phyloP scores from a whole-genome alignment of 2,888 invertebrate genomes.

The Eulithis testata region DNA sequence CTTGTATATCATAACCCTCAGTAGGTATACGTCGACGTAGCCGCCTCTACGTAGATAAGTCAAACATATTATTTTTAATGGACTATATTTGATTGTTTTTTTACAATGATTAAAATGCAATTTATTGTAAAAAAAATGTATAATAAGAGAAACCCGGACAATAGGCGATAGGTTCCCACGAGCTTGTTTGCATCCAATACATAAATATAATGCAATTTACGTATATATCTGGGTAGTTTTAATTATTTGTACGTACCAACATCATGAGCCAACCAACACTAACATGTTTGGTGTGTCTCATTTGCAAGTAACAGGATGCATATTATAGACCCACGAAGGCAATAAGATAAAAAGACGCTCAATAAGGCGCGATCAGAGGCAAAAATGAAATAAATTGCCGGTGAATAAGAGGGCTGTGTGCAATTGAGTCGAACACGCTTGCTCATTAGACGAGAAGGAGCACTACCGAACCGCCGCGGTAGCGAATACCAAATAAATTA shows the following conservation, averaged over 20 bases:
- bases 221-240: conserved; percentile 55
- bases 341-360: conserved; percentile 83
- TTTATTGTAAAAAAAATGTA: background rate
- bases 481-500: conserved; percentile 45
- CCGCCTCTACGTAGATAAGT: conserved; percentile 42
- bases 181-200: conserved; percentile 46
- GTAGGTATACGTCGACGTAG: conserved; percentile 67
- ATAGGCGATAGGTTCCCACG: conserved; percentile 37
- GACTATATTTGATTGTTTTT: no score
- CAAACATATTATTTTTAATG: background rate
- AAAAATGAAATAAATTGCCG: conserved; percentile 85
- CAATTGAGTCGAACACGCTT: conserved; percentile 83
- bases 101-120: no score
- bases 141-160: background rate
- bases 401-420: conserved; percentile 82
- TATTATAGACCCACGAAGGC: conserved; percentile 83
- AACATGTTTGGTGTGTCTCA: conserved; percentile 80
- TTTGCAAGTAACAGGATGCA: conserved; percentile 83
- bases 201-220: conserved; percentile 47
- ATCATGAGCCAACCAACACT: conserved; percentile 74
- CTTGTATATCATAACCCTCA: conserved; percentile 73
- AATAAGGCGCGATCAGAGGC: conserved; percentile 84
- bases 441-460: conserved; percentile 77
- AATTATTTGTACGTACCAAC: conserved; percentile 70
- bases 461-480: conserved; percentile 49